phyloP scores from a whole-genome alignment of 2,888 invertebrate species.

The Athalia circularis region DNA sequence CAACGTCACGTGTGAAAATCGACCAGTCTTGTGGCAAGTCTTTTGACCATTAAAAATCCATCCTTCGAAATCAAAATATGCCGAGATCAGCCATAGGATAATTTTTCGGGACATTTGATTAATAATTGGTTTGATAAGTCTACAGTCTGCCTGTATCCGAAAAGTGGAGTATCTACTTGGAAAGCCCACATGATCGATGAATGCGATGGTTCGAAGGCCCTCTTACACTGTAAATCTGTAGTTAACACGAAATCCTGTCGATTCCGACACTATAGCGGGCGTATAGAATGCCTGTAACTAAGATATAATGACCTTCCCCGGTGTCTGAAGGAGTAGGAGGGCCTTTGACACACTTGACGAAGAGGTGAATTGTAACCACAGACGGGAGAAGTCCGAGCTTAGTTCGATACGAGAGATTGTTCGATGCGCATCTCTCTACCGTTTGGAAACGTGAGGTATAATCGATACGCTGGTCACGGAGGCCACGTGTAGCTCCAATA shows the following conservation, averaged over 20 bases:
- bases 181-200: conserved; percentile 23
- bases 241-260: conserved; percentile 16
- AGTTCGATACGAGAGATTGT: conserved; percentile 71
- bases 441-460: conserved; percentile 45
- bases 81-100: too few species aligned
- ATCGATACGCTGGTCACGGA: conserved; percentile 33
- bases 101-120: not conserved
- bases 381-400: conserved; percentile 65
- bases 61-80: too few species aligned
- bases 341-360: conserved; percentile 73
- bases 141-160: not conserved
- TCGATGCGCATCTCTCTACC: conserved; percentile 63
- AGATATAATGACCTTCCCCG: conserved; percentile 73
- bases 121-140: not conserved
- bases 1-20: conserved; percentile 27
- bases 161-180: conserved; percentile 24
- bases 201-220: conserved; percentile 13
- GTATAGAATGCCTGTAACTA: conserved; percentile 34
- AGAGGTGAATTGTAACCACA: conserved; percentile 67
- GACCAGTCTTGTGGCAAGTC: not conserved
- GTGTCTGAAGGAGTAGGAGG: conserved; percentile 70
- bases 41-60: too few species aligned
- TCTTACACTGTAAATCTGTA: conserved; percentile 23
- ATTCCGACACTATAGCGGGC: conserved; percentile 19
- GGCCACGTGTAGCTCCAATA: conserved; percentile 25